Conservation (phyloP, 2,797 vertebrate species). For the Sebastes miniatus region DNA sequence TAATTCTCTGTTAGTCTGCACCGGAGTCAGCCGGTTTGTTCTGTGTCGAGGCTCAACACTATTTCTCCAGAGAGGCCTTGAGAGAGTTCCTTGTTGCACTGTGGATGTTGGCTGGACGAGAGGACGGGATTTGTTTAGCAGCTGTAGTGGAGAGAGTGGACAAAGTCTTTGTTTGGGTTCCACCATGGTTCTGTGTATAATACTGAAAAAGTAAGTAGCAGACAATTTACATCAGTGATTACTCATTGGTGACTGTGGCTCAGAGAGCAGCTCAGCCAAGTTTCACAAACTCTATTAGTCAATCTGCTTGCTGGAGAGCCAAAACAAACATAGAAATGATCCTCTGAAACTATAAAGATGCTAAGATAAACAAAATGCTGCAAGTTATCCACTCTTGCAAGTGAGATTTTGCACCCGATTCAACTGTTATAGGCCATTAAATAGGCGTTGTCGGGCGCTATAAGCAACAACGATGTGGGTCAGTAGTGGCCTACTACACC, state of each 20-base stretch:
- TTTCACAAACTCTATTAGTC: neutral
- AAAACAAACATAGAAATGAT: neutral
- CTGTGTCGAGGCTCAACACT: neutral
- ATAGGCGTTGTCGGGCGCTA: too few species aligned
- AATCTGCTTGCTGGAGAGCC: neutral
- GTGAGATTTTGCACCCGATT: neutral
- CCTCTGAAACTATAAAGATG: neutral
- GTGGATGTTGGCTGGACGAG: neutral
- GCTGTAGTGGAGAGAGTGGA: neutral
- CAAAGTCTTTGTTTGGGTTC: neutral
- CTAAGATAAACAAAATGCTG: too few species aligned
- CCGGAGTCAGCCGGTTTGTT: neutral
- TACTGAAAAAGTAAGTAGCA: neutral
- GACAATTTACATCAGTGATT: neutral
- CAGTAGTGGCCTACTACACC: too few species aligned
- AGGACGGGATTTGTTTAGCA: neutral
- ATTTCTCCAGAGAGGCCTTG: neutral
- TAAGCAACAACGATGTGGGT: too few species aligned
- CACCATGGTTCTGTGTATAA: neutral
- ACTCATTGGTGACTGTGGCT: neutral
- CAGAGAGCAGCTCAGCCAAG: neutral
- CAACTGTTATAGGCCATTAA: too few species aligned
- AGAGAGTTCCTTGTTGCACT: neutral
- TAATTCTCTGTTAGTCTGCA: conserved; percentile 1
- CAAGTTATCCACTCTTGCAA: neutral